Evolutionary conservation across 2,797 vertebrate species (phyloP), one percentile per base, ranked within the genome.

Genomic region (Neosilurus hyrtlii): DNA sequence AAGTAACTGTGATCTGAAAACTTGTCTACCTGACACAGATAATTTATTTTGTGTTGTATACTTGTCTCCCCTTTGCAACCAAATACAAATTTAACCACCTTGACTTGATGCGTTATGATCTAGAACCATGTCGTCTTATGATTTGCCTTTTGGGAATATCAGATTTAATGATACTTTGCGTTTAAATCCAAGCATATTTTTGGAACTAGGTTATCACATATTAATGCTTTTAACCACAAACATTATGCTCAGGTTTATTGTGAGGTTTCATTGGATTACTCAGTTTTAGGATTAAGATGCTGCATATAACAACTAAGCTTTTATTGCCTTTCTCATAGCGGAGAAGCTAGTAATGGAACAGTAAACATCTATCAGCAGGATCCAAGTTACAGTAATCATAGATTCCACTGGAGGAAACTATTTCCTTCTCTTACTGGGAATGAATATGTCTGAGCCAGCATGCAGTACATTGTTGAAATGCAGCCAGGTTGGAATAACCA

Each of bases 311-410:
- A 11, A 67, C 63, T 66, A 56, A 63, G 67, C 5, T 71, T 80
- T 56, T 49, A 43, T 15, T 57, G 62, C 30, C 72, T 56, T 51
- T n/a, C 24, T 49, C 22, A 24, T 15, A 22, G 16, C 37, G 30
- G 35, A 7, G 18, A 77, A 78, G 12, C 49, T 20, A 51, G 22
- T 20, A 1, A n/a, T 20, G 20, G 14, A 52, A 10, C 57, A 62
- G 56, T 20, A 66, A 86, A 77, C 83, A 76, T 86, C 80, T 84
- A 80, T 57, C 61, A 54, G 70, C 18, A 62, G 62, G 62, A 26
- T 72, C 35, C 1, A 43, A 26, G 79, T 30, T 65, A 15, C 10
- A 18, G 9, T 57, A 56, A 71, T 1, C 30, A 9, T 56, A 30
- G 11, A 56, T 61, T 49, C n/a, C 74, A 75, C 49, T 59, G 49